phyloP scores from a whole-genome alignment of 1,140 invertebrate genomes.

The Euwallacea fornicatus region DNA sequence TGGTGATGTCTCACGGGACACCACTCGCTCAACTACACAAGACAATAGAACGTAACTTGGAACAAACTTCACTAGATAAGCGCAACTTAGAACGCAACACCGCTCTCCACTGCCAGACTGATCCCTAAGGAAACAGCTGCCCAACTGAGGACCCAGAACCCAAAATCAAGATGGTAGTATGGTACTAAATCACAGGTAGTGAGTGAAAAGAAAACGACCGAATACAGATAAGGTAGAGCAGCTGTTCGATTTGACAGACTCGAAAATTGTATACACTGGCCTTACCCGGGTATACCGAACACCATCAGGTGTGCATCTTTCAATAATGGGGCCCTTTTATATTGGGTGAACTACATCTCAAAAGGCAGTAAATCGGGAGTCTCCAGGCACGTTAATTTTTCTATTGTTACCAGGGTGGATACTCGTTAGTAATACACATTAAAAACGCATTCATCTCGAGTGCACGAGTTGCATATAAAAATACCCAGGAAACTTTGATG shows the following conservation, averaged over 20 bases:
- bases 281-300: slow-evolving; percentile 13
- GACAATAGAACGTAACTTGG: neutral
- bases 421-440: too few relatives aligned
- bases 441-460: too few relatives aligned
- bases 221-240: slow-evolving; percentile 42
- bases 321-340: neutral
- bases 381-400: neutral
- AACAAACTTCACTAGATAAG: slow-evolving; percentile 12
- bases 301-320: slow-evolving; percentile 29
- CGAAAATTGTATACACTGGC: slow-evolving; percentile 29
- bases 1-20: slow-evolving; percentile 4
- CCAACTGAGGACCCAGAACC: slow-evolving; percentile 42
- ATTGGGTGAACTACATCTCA: neutral
- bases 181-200: slow-evolving; percentile 50
- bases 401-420: neutral
- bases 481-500: too few relatives aligned
- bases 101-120: slow-evolving; percentile 18
- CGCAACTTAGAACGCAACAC: too few relatives aligned
- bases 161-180: slow-evolving; percentile 47
- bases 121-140: slow-evolving; percentile 46
- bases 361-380: neutral
- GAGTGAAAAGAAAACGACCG: slow-evolving; percentile 39
- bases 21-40: slow-evolving; percentile 28
- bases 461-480: too few relatives aligned
- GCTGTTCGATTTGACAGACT: slow-evolving; percentile 42